Base-by-base conservation (phyloP, 2,113 vertebrate genomes). In the Laterallus jamaicensis region DNA sequence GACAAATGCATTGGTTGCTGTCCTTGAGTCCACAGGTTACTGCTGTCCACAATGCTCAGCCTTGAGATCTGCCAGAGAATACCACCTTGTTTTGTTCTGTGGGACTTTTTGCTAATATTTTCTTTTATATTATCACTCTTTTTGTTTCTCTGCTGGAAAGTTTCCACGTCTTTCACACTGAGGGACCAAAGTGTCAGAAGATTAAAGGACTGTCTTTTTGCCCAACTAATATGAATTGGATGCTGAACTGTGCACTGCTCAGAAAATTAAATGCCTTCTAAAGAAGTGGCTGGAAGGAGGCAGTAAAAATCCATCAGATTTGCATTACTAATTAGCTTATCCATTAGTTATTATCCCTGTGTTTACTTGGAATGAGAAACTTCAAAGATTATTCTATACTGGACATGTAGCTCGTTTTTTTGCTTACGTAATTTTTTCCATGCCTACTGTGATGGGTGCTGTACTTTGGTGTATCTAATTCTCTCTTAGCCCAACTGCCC, bases 261-360 rank as follows among this genome's bases (percentile, higher is more conserved):
- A 66, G 88, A 95, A 93, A 95, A 92, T 40, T 4, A 92, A 95
- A 86, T 76, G 80, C 81, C 62, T 89, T 92, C 92, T 91, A 74
- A 92, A 96, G 73, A 78, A 96, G 66, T 92, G 83, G 54, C 66
- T 96, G 81, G 92, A 96, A 96, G 91, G 37, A 93, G 44, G 67
- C 88, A 85, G 80, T 91, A 74, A 93, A 96, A 96, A 95, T 91
- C 83, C 93, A 96, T 93, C 93, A 93, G 93, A 94, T 97, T 96
- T 96, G 77, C 92, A 84, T 94, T 77, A 87, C 86, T 92, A 94
- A 94, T 97, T 94, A 94, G 86, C 81, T 96, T 87, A 96, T 87
- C 95, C 88, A 26, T 88, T 82, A 89, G 77, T 91, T 93, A 78
- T 88, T 93, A 92, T 94, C 86, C 86, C 71, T 91, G 50, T 95